A percentile compares a stretch with the other conserved stretches of the same genome.
Conservation (phyloP, 2,888 invertebrate genomes). For the Chymomyza caudatula region DNA sequence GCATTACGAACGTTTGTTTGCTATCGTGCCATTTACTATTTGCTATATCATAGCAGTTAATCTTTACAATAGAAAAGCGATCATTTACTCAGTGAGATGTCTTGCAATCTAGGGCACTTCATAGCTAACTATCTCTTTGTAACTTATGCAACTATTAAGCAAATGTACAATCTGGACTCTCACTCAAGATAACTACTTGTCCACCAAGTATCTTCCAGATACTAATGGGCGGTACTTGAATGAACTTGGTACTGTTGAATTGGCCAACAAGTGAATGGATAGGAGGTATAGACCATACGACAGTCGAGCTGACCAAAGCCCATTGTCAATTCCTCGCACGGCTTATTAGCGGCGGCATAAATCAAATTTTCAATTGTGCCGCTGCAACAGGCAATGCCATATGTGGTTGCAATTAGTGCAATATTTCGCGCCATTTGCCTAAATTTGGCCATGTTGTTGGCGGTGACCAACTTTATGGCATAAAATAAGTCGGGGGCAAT, state of each 20-base stretch:
- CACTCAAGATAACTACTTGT: neutral
- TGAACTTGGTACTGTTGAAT: neutral
- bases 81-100: neutral
- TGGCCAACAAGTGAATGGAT: no score
- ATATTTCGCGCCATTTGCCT: constrained; percentile 41
- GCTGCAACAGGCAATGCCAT: constrained; percentile 13
- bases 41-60: neutral
- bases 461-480: constrained; percentile 31
- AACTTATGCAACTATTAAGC: no score
- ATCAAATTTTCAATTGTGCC: constrained; percentile 22
- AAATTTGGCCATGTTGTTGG: constrained; percentile 26
- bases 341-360: constrained; percentile 33
- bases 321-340: neutral
- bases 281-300: no score
- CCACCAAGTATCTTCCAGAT: neutral
- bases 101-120: no score
- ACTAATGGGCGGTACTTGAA: neutral
- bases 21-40: neutral
- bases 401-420: constrained; percentile 39
- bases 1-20: neutral
- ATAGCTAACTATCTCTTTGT: no score
- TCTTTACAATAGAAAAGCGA: neutral
- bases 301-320: neutral
- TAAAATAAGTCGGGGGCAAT: constrained; percentile 32
- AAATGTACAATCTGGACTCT: neutral